These are phyloP conservation scores for Ladona fulva DNA, from an alignment of 1,140 invertebrate genomes.

Conservation along the genomic window DNA sequence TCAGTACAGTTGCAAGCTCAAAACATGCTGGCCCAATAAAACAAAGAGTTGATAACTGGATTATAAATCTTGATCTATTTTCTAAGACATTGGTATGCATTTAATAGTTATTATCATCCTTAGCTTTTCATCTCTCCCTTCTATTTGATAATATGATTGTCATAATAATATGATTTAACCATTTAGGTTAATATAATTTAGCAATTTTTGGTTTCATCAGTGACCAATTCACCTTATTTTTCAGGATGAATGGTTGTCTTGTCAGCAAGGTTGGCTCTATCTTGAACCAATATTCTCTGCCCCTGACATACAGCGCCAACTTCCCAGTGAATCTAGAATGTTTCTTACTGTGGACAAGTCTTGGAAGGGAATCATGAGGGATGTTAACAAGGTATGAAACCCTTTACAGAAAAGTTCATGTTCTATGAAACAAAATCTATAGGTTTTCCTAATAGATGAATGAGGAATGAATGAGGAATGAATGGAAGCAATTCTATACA, in stretches of 20 bases:
- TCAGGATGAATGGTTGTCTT: conserved; percentile 74
- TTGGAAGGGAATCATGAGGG: conserved; percentile 76
- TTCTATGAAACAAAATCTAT: too few relatives aligned
- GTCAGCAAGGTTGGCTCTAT: conserved; percentile 79
- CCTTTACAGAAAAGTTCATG: not conserved
- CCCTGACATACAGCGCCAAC: conserved; percentile 76
- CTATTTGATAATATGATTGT: too few relatives aligned
- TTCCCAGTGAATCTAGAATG: conserved; percentile 74
- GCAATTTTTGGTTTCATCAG: too few relatives aligned
- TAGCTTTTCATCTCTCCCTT: too few relatives aligned
- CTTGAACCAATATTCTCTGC: conserved; percentile 82
- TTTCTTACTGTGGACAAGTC: conserved; percentile 76
- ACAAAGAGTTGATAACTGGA: conserved; percentile 70
- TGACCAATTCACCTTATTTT: conserved; percentile 19
- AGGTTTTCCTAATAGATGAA: too few relatives aligned
- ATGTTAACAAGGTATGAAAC: conserved; percentile 49
- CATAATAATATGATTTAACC: too few relatives aligned
- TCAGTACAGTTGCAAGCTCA: conserved; percentile 75
- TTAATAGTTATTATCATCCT: not conserved
- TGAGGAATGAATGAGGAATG: too few relatives aligned
- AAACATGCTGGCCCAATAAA: conserved; percentile 74
- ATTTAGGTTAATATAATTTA: too few relatives aligned
- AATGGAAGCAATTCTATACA: too few relatives aligned
- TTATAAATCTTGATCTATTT: conserved; percentile 61
- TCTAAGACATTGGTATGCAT: conserved; percentile 56